phyloP scores from a whole-genome alignment of 2,888 invertebrate genomes.

The Phyto melanocephala region DNA sequence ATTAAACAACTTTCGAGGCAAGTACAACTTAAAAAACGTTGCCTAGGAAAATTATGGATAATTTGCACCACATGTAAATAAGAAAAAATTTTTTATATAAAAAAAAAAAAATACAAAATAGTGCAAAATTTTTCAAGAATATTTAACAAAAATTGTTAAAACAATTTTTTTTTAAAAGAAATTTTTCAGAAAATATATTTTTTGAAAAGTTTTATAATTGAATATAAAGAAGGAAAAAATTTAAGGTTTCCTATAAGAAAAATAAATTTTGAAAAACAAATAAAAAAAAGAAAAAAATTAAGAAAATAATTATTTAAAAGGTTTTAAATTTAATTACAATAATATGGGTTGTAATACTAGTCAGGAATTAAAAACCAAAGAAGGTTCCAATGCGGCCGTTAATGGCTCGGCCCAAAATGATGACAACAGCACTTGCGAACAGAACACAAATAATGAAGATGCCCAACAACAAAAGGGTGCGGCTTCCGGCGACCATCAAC shows the following conservation, averaged over 20 bases:
- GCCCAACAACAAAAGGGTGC: constrained; percentile 61
- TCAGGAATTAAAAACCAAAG: constrained; percentile 80
- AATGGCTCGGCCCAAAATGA: constrained; percentile 62
- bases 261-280: not conserved
- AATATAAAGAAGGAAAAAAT: too few relatives aligned
- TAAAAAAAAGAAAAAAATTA: not conserved
- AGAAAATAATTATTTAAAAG: too few relatives aligned
- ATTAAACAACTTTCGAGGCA: constrained; percentile 55
- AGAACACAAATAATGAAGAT: constrained; percentile 63
- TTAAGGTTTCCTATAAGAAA: too few relatives aligned
- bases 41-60: constrained; percentile 60
- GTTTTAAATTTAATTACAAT: not conserved
- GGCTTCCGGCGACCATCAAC: constrained; percentile 56
- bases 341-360: constrained; percentile 82
- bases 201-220: too few relatives aligned
- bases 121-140: not conserved
- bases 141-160: not conserved
- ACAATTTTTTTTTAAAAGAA: not conserved
- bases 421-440: constrained; percentile 61
- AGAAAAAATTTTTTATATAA: not conserved
- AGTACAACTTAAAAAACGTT: constrained; percentile 51
- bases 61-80: not conserved
- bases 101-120: not conserved
- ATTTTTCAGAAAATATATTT: constrained; percentile 32
- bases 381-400: constrained; percentile 70